These are phyloP conservation scores for Himalopsyche kuldschensis DNA, from an alignment of 2,888 invertebrate species.

Conservation along the genomic window DNA sequence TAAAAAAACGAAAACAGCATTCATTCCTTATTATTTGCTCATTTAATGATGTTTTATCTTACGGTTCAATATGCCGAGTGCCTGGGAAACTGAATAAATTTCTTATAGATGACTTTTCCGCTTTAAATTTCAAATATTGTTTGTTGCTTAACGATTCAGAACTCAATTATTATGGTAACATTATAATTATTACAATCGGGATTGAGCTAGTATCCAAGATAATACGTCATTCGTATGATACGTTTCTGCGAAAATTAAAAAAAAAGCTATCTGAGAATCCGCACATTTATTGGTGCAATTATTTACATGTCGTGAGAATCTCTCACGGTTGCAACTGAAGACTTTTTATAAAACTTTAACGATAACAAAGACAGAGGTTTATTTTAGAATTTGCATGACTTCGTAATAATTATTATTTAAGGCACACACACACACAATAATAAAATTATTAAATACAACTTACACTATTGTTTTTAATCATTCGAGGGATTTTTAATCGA, in stretches of 20 bases:
- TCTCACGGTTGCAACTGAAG: background rate
- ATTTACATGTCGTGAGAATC: background rate
- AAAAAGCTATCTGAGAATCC: background rate
- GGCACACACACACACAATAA: too few species aligned
- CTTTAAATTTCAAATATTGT: background rate
- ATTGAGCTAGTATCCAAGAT: too few species aligned
- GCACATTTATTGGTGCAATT: background rate
- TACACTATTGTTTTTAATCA: too few species aligned
- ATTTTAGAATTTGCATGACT: background rate
- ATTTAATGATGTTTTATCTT: too few species aligned
- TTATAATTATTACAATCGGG: too few species aligned
- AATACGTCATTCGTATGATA: background rate
- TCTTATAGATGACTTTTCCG: background rate
- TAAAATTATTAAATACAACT: too few species aligned
- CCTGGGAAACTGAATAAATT: too few species aligned
- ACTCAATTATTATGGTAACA: background rate
- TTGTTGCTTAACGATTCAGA: background rate
- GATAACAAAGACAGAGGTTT: background rate
- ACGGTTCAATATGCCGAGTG: too few species aligned
- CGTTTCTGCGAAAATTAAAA: background rate
- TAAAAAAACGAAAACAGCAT: too few species aligned
- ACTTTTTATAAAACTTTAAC: background rate
- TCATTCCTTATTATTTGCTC: too few species aligned
- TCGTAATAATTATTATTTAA: background rate
- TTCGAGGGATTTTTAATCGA: too few species aligned